A percentile compares a stretch with the other conserved stretches of the same genome.
phyloP scores from a whole-genome alignment of 2,797 vertebrate genomes.

The Decapterus maruadsi region DNA sequence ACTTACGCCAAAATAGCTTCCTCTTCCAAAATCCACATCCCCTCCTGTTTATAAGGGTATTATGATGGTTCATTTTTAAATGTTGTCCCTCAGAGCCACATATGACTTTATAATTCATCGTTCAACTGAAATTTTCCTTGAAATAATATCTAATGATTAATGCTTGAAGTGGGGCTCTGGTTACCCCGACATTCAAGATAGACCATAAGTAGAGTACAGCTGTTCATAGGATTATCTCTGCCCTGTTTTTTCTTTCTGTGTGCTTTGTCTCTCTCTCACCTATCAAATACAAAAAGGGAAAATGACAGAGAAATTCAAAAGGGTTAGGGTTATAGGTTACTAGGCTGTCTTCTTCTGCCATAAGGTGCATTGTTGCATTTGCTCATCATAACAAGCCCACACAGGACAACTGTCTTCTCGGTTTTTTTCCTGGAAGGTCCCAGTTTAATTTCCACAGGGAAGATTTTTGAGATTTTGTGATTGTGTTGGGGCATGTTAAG shows the following conservation, averaged over 20 bases:
- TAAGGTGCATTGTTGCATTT: slow-evolving; percentile 32
- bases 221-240: background rate
- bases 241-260: background rate
- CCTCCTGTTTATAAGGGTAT: background rate
- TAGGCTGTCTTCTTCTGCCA: slow-evolving; percentile 19
- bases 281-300: background rate
- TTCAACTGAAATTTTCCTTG: background rate
- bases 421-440: slow-evolving; percentile 59
- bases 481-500: slow-evolving; percentile 77
- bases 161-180: background rate
- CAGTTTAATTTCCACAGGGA: slow-evolving; percentile 71
- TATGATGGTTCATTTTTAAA: background rate
- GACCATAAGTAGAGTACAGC: background rate
- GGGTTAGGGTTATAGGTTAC: background rate
- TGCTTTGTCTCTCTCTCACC: slow-evolving; percentile 10
- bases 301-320: background rate
- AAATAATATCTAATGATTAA: background rate
- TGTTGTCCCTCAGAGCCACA: no score
- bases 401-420: slow-evolving; percentile 63
- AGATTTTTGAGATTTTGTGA: slow-evolving; percentile 80
- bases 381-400: slow-evolving; percentile 70
- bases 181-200: no score
- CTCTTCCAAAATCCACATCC: background rate
- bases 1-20: background rate
- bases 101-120: background rate